These are phyloP conservation scores for Alcedo quadribrachys DNA, from an alignment of 2,797 vertebrate species.

Conservation along the genomic window DNA sequence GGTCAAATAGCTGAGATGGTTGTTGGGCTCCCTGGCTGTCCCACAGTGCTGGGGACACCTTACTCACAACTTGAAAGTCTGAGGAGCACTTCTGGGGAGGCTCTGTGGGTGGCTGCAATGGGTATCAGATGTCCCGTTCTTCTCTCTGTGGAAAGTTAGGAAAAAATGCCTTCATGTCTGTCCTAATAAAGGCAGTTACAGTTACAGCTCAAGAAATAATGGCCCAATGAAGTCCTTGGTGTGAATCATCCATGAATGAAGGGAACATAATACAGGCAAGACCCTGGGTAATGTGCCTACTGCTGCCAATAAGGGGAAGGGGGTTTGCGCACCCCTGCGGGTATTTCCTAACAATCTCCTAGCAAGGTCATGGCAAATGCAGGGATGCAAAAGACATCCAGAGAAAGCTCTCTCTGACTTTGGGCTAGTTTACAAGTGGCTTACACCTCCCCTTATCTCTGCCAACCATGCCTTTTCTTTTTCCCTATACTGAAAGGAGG, in stretches of 20 bases:
- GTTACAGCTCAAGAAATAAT: neutral
- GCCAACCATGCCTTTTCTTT: neutral
- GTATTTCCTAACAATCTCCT: rapidly evolving
- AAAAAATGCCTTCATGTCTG: neutral
- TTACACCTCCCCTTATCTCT: too few species aligned
- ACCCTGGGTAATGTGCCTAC: neutral
- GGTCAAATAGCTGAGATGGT: neutral
- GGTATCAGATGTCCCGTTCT: neutral
- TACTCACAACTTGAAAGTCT: conserved; percentile 10
- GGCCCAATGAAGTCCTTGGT: neutral
- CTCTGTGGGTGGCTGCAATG: neutral
- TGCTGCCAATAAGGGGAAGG: neutral
- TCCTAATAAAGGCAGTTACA: neutral
- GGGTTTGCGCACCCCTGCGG: neutral
- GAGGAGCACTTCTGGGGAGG: neutral
- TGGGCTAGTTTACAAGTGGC: neutral
- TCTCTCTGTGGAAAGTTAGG: neutral
- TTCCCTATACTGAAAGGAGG: neutral
- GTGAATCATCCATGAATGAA: neutral
- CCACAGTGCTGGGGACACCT: rapidly evolving
- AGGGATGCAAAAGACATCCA: neutral
- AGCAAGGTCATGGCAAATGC: neutral
- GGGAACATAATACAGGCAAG: neutral
- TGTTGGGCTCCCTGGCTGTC: neutral
- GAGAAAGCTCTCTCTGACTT: neutral